These are phyloP conservation scores for Tipula helvola DNA, from an alignment of 2,888 invertebrate genomes.

Conservation along the genomic window DNA sequence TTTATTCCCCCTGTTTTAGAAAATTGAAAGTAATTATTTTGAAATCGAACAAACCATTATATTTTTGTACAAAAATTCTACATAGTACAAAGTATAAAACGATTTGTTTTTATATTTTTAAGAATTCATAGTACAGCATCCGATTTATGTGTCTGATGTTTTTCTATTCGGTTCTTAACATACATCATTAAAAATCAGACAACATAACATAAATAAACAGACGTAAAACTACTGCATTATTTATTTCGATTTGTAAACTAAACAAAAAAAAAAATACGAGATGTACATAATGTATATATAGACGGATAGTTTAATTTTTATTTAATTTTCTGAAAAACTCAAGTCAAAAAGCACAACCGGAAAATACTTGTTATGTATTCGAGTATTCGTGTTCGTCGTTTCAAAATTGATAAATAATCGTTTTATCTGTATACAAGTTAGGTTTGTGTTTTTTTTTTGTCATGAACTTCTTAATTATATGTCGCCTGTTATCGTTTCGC, in stretches of 20 bases:
- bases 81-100: no score
- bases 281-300: not conserved
- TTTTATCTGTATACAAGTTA: not conserved
- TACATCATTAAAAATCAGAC: not conserved
- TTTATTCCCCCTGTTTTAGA: no score
- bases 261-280: not conserved
- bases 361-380: not conserved
- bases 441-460: not conserved
- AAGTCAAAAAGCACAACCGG: not conserved
- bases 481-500: not conserved
- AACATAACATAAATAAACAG: not conserved
- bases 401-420: not conserved
- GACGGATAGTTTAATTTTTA: not conserved
- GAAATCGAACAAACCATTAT: no score
- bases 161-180: not conserved
- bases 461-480: not conserved
- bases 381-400: not conserved
- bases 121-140: not conserved
- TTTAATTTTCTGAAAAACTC: not conserved
- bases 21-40: no score
- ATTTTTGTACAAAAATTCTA: no score
- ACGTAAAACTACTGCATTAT: not conserved
- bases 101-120: not conserved
- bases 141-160: not conserved
- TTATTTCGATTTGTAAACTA: not conserved